These are phyloP conservation scores for Plebejus melissa DNA, from an alignment of 2,888 invertebrate genomes.

Conservation along the genomic window DNA sequence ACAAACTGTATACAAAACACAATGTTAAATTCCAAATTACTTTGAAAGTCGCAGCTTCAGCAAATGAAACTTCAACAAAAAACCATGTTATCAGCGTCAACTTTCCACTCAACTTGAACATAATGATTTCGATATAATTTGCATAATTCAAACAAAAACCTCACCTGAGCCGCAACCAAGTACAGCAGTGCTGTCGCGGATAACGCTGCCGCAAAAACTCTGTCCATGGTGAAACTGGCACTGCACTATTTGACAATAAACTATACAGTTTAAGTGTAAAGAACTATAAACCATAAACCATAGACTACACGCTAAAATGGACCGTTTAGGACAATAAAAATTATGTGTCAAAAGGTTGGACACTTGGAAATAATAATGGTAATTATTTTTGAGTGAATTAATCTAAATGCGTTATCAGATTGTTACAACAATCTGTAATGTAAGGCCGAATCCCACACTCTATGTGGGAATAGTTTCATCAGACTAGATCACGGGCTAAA, in stretches of 20 bases:
- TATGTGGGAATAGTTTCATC: conserved; percentile 14
- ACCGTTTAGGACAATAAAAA: background rate
- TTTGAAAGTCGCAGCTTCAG: too few relatives aligned
- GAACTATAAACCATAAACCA: background rate
- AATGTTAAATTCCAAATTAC: too few relatives aligned
- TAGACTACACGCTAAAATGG: background rate
- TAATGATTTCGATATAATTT: conserved; percentile 15
- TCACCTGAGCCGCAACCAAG: conserved; percentile 50
- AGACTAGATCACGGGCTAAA: background rate
- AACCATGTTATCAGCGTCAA: background rate
- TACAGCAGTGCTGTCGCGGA: conserved; percentile 47
- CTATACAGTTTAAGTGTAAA: conserved; percentile 17
- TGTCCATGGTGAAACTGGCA: conserved; percentile 47
- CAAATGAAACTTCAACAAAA: background rate
- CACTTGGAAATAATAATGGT: background rate
- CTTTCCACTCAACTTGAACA: background rate
- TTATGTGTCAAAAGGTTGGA: background rate
- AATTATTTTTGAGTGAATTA: conserved; percentile 4
- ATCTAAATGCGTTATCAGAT: conserved; percentile 14
- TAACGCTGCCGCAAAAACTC: conserved; percentile 46
- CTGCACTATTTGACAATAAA: conserved; percentile 20
- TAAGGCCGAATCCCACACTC: conserved; percentile 21
- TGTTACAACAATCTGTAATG: conserved; percentile 6
- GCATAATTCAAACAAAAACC: conserved; percentile 32
- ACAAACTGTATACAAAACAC: too few relatives aligned